phyloP scores from a whole-genome alignment of 2,888 invertebrate species.

The Monopis laevigella region DNA sequence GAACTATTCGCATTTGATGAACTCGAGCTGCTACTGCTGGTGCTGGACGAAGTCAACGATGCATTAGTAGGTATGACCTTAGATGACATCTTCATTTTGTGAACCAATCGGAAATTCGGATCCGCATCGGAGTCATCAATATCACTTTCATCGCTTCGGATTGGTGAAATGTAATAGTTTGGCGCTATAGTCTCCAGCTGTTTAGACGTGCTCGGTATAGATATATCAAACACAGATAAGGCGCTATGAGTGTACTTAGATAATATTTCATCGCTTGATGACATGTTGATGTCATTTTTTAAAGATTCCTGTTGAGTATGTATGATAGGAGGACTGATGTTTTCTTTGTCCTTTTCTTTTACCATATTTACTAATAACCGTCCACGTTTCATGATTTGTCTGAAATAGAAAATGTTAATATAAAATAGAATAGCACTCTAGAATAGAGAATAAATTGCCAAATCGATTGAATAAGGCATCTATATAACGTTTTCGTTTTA shows the following conservation, averaged over 20 bases:
- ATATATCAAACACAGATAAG: neutral
- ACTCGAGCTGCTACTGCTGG: neutral
- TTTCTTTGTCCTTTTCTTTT: slow-evolving; percentile 4
- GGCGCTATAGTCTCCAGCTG: neutral
- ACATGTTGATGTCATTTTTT: neutral
- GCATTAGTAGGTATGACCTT: neutral
- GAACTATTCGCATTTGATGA: slow-evolving; percentile 2
- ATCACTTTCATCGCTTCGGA: slow-evolving; percentile 11
- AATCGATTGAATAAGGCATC: slow-evolving; percentile 4
- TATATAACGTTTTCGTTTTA: slow-evolving; percentile 3
- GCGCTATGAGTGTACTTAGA: slow-evolving; percentile 3
- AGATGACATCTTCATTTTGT: neutral
- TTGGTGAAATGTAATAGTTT: slow-evolving; percentile 10
- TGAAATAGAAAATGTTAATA: slow-evolving; percentile 1
- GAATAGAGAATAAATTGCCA: neutral
- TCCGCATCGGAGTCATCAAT: slow-evolving; percentile 11
- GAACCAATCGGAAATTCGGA: slow-evolving; percentile 7
- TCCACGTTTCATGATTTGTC: slow-evolving; percentile 2
- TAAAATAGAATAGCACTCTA: neutral
- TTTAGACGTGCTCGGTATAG: slow-evolving; percentile 8
- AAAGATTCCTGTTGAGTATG: neutral
- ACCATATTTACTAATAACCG: slow-evolving; percentile 5
- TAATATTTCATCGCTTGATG: slow-evolving; percentile 1
- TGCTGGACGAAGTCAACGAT: neutral
- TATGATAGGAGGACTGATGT: too few species aligned